Conservation (phyloP, 2,113 vertebrate genomes). For the Erythrocercus mccallii region DNA sequence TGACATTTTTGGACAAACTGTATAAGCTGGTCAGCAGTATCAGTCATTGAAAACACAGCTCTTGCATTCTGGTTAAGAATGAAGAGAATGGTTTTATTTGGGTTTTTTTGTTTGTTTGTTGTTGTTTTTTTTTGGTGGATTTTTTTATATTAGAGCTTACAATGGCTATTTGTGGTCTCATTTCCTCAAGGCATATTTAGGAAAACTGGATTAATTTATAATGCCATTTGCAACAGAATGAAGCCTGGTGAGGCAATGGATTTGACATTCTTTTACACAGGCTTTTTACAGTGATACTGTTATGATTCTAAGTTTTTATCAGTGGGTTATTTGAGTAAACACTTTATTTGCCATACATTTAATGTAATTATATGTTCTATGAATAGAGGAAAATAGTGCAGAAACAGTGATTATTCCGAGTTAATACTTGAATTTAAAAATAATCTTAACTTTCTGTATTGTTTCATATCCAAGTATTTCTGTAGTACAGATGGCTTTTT, state of each 20-base stretch:
- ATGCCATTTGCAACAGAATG: neutral
- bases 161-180: slow-evolving; percentile 37
- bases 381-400: neutral
- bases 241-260: neutral
- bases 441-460: neutral
- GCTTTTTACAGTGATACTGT: neutral
- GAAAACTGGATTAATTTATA: slow-evolving; percentile 48
- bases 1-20: neutral
- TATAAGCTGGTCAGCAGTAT: neutral
- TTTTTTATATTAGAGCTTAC: slow-evolving; percentile 10
- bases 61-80: neutral
- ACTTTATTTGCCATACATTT: slow-evolving; percentile 48
- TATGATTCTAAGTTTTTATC: slow-evolving; percentile 48
- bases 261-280: neutral
- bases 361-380: slow-evolving; percentile 30
- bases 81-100: neutral
- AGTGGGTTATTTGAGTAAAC: slow-evolving; percentile 59
- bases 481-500: neutral
- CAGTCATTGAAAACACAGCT: neutral
- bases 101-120: neutral
- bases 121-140: neutral
- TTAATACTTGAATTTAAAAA: slow-evolving; percentile 35
- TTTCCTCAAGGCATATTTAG: slow-evolving; percentile 30
- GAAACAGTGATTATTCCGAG: slow-evolving; percentile 50
- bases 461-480: neutral